Percentiles rank a stretch among this genome's conserved stretches.
Conservation (phyloP, 2,888 invertebrate genomes). For the Seira musarum region DNA sequence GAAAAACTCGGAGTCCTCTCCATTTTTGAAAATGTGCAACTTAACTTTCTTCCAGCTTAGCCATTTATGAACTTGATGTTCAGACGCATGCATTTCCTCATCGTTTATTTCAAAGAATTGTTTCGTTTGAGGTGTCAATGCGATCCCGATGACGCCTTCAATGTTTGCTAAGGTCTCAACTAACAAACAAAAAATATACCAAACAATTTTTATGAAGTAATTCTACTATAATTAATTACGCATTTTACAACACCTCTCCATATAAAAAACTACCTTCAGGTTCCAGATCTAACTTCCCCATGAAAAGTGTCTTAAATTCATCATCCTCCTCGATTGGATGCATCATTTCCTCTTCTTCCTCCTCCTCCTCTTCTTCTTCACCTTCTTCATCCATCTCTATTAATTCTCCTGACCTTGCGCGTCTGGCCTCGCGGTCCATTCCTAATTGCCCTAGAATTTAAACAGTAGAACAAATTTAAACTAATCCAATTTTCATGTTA, state of each 20-base stretch:
- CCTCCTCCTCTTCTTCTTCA: slow-evolving; percentile 25
- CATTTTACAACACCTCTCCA: no score
- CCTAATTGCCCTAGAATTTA: no score
- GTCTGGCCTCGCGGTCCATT: no score
- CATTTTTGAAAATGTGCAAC: slow-evolving; percentile 65
- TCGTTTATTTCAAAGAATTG: slow-evolving; percentile 64
- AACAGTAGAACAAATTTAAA: no score
- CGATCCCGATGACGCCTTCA: slow-evolving; percentile 66
- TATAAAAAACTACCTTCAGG: slow-evolving; percentile 41
- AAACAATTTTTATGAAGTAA: neutral
- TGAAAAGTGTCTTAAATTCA: slow-evolving; percentile 62
- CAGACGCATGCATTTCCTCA: slow-evolving; percentile 39
- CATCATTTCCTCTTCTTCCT: slow-evolving; percentile 32
- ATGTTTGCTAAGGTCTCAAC: slow-evolving; percentile 60
- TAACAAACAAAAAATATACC: no score
- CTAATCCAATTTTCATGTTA: no score
- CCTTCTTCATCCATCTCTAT: neutral
- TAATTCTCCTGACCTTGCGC: no score
- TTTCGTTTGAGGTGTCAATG: slow-evolving; percentile 62
- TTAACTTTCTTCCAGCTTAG: slow-evolving; percentile 64
- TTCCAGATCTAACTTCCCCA: slow-evolving; percentile 41
- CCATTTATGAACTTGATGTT: slow-evolving; percentile 54
- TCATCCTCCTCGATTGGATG: slow-evolving; percentile 60
- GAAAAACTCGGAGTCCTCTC: slow-evolving; percentile 65
- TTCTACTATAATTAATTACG: no score